Evolutionary conservation across 1,140 invertebrate species (phyloP).

Genomic region (Zeugodacus cucurbitae): DNA sequence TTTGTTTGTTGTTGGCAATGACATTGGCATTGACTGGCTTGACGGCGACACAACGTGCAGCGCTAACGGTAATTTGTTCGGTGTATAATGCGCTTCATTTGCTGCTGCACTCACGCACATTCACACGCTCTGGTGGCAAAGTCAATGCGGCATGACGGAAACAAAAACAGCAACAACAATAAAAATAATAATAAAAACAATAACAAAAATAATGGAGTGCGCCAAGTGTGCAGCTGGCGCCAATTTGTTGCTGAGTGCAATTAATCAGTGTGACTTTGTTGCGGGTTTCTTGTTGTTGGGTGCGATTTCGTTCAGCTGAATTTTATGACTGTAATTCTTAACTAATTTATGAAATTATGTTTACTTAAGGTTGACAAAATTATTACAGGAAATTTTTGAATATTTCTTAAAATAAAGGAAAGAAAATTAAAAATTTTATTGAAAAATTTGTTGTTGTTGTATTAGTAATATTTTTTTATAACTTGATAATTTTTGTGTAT

Average conservation of each 20-base stretch:
- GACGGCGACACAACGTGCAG: background rate
- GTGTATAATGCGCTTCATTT: background rate
- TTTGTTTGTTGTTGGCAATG: background rate
- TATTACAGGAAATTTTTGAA: no score
- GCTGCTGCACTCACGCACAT: no score
- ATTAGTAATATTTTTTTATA: no score
- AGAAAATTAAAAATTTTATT: no score
- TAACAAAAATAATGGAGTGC: no score
- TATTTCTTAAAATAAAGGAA: no score
- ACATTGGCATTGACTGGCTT: slow-evolving; percentile 27
- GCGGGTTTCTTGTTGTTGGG: background rate
- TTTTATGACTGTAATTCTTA: background rate
- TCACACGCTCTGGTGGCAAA: background rate
- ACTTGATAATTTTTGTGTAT: no score
- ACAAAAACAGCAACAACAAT: no score
- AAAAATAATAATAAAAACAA: no score
- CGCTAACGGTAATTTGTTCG: slow-evolving; percentile 36
- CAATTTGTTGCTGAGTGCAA: background rate
- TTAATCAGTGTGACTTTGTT: background rate
- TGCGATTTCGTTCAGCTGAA: background rate
- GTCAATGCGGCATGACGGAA: slow-evolving; percentile 1
- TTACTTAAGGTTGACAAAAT: background rate
- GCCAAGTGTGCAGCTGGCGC: background rate
- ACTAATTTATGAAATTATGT: background rate
- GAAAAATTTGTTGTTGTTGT: no score